A percentile compares a stretch with the other conserved stretches of the same genome.
These are phyloP conservation scores for Garrulus glandarius DNA, from an alignment of 2,797 vertebrate genomes.

Conservation along the genomic window DNA sequence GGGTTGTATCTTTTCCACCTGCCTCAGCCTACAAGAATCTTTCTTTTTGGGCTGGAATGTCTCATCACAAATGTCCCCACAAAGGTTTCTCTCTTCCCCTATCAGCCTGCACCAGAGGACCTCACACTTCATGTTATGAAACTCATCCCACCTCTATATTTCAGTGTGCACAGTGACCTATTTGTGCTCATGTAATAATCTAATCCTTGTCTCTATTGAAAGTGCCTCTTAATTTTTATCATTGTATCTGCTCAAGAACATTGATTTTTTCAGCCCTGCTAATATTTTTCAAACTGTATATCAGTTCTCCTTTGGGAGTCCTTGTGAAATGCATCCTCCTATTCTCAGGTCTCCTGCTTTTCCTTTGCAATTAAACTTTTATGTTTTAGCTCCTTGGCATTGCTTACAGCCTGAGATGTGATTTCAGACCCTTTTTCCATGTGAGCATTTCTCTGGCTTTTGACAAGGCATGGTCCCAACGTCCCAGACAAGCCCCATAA, in stretches of 20 bases:
- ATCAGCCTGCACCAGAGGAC: not conserved
- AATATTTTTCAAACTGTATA: slow-evolving; percentile 1
- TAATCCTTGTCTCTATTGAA: not conserved
- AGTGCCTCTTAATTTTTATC: not conserved
- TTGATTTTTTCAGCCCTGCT: not conserved
- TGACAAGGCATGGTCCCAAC: not conserved
- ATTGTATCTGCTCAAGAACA: not conserved
- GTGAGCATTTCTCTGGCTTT: not conserved
- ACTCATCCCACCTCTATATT: not conserved
- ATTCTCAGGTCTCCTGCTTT: not conserved
- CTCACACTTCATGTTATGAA: not conserved
- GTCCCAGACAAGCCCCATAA: not conserved
- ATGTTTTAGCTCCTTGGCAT: not conserved
- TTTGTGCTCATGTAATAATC: not conserved
- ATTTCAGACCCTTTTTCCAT: not conserved
- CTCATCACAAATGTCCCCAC: not conserved
- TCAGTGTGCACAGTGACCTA: not conserved
- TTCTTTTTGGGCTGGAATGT: not conserved
- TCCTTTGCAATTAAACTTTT: not conserved
- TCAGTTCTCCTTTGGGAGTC: not conserved
- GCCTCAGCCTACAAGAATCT: not conserved
- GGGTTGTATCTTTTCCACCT: not conserved
- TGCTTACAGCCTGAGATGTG: not conserved
- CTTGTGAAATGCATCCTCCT: not conserved
- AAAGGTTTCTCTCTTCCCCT: not conserved